phyloP scores from a whole-genome alignment of 64 coral and sea anemone genomes.

The Platygyra sinensis region DNA sequence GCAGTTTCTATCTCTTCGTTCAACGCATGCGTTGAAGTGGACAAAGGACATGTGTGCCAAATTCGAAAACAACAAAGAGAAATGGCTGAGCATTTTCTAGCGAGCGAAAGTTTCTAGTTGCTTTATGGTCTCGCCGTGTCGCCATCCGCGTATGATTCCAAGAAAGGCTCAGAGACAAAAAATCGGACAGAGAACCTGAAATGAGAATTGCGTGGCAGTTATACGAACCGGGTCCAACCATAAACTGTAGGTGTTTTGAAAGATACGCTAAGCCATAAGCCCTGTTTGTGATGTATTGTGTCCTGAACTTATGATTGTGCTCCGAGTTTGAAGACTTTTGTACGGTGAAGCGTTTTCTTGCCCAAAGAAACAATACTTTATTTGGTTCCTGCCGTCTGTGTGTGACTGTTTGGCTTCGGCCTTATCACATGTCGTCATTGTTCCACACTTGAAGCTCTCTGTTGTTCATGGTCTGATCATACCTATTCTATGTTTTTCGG shows the following conservation, averaged over 20 bases:
- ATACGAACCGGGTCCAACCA: not conserved
- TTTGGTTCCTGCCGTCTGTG: too few species aligned
- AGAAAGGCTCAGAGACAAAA: not conserved
- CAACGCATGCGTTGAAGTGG: not conserved
- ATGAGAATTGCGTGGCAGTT: not conserved
- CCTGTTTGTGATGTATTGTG: not conserved
- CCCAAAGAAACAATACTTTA: too few species aligned
- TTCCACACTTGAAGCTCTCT: too few species aligned
- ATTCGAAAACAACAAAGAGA: constrained; percentile 2
- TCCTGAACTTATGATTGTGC: not conserved
- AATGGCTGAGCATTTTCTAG: not conserved
- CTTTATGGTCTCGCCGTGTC: not conserved
- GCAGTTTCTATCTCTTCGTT: not conserved
- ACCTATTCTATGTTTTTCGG: too few species aligned
- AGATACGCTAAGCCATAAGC: not conserved
- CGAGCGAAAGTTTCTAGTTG: not conserved
- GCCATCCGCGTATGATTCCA: not conserved
- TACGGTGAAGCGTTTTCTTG: not conserved
- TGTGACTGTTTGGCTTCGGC: too few species aligned
- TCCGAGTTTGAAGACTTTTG: not conserved
- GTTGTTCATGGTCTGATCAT: too few species aligned
- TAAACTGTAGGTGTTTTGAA: not conserved
- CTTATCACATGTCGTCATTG: too few species aligned
- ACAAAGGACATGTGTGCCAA: constrained; percentile 12
- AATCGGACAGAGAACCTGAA: not conserved